A percentile compares a stretch with the other conserved stretches of the same genome.
phyloP scores from a whole-genome alignment of 2,797 vertebrate genomes.

The Spheniscus humboldti region DNA sequence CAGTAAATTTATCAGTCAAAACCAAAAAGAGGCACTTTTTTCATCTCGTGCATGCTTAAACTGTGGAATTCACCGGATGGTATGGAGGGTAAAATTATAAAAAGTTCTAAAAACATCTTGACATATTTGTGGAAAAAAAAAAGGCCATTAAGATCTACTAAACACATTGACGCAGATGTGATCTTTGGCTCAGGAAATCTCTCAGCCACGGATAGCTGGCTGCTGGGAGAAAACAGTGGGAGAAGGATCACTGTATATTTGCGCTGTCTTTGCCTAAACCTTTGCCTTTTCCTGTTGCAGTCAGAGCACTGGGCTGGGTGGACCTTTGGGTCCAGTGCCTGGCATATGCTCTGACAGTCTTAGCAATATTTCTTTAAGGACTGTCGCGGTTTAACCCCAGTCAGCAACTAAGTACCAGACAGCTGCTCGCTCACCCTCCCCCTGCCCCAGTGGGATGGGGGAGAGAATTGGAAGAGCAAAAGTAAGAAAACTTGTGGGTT shows the following conservation, averaged over 20 bases:
- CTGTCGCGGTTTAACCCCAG: too few species aligned
- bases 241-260: background rate
- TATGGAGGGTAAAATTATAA: constrained; percentile 19
- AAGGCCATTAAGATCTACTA: background rate
- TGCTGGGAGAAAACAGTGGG: background rate
- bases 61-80: background rate
- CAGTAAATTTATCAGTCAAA: background rate
- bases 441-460: too few species aligned
- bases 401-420: too few species aligned
- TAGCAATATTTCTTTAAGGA: background rate
- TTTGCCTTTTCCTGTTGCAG: background rate
- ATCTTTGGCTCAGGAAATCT: constrained; percentile 29
- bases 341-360: background rate
- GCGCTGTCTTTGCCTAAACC: background rate
- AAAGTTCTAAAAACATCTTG: constrained; percentile 21
- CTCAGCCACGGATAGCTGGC: background rate
- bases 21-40: background rate
- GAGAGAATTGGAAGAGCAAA: too few species aligned
- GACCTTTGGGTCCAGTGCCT: background rate
- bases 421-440: too few species aligned
- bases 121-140: background rate
- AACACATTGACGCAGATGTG: background rate
- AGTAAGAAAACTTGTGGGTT: too few species aligned
- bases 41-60: background rate
- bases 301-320: background rate